Conservation (phyloP, 2,888 invertebrate species). For the Nasonovia ribisnigri region DNA sequence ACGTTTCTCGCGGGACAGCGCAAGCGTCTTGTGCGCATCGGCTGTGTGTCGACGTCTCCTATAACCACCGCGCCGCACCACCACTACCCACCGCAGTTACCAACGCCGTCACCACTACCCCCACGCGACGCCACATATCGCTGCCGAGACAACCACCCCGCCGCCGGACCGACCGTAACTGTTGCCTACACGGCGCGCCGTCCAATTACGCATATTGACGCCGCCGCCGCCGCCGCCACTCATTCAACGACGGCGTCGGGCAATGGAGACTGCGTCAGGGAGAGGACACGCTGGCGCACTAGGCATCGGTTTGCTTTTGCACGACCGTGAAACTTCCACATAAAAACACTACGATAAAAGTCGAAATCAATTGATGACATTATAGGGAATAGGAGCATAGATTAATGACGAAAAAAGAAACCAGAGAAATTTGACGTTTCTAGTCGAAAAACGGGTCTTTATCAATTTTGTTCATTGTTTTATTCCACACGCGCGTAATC, state of each 20-base stretch:
- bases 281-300: background rate
- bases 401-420: background rate
- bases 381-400: too few relatives aligned
- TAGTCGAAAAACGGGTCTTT: constrained; percentile 17
- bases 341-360: background rate
- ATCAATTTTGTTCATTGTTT: background rate
- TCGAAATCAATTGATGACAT: background rate
- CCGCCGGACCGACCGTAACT: constrained; percentile 33
- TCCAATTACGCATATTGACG: constrained; percentile 64
- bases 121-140: background rate
- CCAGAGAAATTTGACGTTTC: constrained; percentile 13
- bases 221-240: constrained; percentile 52
- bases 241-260: background rate
- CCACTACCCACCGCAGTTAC: background rate
- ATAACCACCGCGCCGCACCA: constrained; percentile 6
- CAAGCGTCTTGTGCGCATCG: constrained; percentile 45
- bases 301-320: background rate
- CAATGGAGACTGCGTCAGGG: background rate
- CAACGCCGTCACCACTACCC: constrained; percentile 67
- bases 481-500: background rate
- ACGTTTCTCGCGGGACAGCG: constrained; percentile 25
- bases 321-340: constrained; percentile 17
- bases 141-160: constrained; percentile 20
- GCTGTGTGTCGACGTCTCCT: constrained; percentile 30
- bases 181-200: constrained; percentile 60